Base-by-base conservation (phyloP, 1,140 invertebrate species). In the Euwallacea similis region DNA sequence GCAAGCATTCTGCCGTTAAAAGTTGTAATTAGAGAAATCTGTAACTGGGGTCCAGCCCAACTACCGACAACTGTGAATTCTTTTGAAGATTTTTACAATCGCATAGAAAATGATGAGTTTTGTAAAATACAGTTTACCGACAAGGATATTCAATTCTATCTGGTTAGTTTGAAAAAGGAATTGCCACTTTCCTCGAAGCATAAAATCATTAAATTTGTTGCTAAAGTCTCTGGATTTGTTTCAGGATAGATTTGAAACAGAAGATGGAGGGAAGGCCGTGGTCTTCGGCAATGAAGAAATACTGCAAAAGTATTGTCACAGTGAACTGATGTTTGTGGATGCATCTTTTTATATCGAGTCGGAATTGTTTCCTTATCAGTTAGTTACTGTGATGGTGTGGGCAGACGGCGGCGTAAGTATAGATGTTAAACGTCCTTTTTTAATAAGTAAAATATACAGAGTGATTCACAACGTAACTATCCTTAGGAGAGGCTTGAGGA, bases 281-380 rank as follows among this genome's bases (percentile, higher is more conserved):
- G 63, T 79, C 33, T 80, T 80, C 69, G 73, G 74, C 15, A 79
- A 78, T 71, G 53, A 54, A 11, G 75, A 80, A n/a, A 69, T 74
- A 16, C 72, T 78, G 11, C 46, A 75, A 42, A 11, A 73, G 60
- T 60, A 78, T 7, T 76, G 74, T 10, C 42, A 75, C 9, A 75
- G 75, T 73, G 76, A 75, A 64, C 41, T 79, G 55, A 78, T 80
- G 76, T 79, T 77, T 58, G 75, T 80, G 0, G 79, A 80, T 60
- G 74, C 78, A 6, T 77, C 75, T 10, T 80, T 79, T 68, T 67
- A 73, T 42, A 78, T 80, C 42, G 76, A 79, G 7, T 69, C 77
- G 0, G 33, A 43, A n/a, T 75, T 76, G 66, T 79, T 79, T 61
- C 69, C 61, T 8, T 77, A 75, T 71, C 74, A 79, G 41, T 59